Evolutionary conservation across 2,888 invertebrate genomes (phyloP), one percentile per base, ranked within the genome.

Genomic region (Callosobruchus maculatus): DNA sequence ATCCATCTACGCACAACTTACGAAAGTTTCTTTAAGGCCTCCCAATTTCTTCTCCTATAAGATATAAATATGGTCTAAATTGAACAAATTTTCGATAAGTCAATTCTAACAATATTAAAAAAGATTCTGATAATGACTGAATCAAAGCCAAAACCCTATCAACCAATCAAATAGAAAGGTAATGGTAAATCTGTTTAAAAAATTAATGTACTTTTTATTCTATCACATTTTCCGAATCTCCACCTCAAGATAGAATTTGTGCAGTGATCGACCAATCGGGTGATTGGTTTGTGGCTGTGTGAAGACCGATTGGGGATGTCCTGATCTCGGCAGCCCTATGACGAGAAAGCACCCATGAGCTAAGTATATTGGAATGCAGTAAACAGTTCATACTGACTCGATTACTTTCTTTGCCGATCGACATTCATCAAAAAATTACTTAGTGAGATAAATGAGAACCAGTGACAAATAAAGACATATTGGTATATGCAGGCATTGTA

Each of bases 291-390:
- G 75, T 77, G 83, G 80, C 81, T 82, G 81, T 81, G 80, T 49
- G 18, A 18, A 81, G 76, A 81, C 77, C 79, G 79, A 76, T 78
- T 79, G 83, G 83, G 82, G 84, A 83, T 81, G 85, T 84, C 84
- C 84, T 82, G 81, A 82, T 82, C 84, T 82, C 85, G 83, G 86
- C 85, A 85, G 82, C 85, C 86, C 87, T 87, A 86, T 86, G 86
- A 85, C 84, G 86, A 87, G 86, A 87, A 87, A 87, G 84, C 83
- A 86, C 85, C 86, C 83, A 86, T 87, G 84, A 87, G 87, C 85
- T 49, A 49, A 49, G 49, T 7, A 49, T 49, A 49, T 49, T 49
- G 49, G 49, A 13, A 49, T 49, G 3, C 5, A 1, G 49, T 49
- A 49, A 49, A 49, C 13, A 49, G 49, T 49, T 49, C 49, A 4